These are phyloP conservation scores for Drosophila subpulchrella DNA, from an alignment of 1,140 invertebrate species.

Conservation along the genomic window DNA sequence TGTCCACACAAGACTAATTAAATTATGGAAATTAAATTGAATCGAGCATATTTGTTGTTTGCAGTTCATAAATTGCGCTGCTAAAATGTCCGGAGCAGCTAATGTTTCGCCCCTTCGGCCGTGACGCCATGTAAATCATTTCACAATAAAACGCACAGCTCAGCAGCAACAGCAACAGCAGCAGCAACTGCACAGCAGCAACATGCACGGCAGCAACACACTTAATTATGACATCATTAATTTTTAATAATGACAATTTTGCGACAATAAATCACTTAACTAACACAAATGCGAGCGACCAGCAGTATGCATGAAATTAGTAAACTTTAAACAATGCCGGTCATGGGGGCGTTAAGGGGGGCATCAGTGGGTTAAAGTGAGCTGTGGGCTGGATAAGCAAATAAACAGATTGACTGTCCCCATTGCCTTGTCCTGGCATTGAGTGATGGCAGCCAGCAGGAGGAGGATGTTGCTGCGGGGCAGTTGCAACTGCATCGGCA, in stretches of 20 bases:
- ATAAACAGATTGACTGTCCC: constrained; percentile 75
- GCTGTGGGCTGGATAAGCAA: constrained; percentile 42
- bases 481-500: not conserved
- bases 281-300: constrained; percentile 56
- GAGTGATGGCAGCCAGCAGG: constrained; percentile 55
- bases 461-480: constrained; percentile 13
- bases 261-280: constrained; percentile 81
- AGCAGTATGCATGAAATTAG: constrained; percentile 66
- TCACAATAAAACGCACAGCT: constrained; percentile 71
- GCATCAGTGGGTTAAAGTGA: constrained; percentile 7
- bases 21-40: constrained; percentile 76
- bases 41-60: constrained; percentile 71
- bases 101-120: constrained; percentile 22
- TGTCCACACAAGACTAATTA: constrained; percentile 60
- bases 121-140: constrained; percentile 66
- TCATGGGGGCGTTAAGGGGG: not conserved
- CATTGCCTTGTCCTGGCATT: constrained; percentile 67
- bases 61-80: constrained; percentile 67
- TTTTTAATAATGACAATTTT: constrained; percentile 83
- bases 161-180: constrained; percentile 18
- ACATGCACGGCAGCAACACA: constrained; percentile 29
- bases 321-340: constrained; percentile 65
- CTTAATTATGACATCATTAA: constrained; percentile 83
- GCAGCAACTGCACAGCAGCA: constrained; percentile 20
- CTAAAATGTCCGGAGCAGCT: constrained; percentile 60